Conservation (phyloP, 2,113 vertebrate species). For the Rhinopomastus cyanomelas region DNA sequence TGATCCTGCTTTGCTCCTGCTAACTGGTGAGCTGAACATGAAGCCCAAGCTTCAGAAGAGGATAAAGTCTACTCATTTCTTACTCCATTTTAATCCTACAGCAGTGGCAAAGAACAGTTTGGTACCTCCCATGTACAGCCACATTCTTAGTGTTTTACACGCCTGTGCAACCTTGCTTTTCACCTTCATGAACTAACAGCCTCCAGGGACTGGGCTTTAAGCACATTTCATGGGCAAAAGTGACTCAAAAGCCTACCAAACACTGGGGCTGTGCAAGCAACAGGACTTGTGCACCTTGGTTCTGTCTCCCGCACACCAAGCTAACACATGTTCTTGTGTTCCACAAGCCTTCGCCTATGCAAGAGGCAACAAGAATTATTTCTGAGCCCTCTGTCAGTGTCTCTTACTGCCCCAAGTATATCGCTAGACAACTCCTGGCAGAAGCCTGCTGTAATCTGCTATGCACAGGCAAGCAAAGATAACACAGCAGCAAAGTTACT, state of each 20-base stretch:
- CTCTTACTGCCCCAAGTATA: neutral
- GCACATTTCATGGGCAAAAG: neutral
- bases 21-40: neutral
- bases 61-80: neutral
- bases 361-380: neutral
- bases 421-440: neutral
- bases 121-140: neutral
- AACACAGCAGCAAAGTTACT: neutral
- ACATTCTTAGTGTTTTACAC: neutral
- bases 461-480: neutral
- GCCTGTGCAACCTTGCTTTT: rapidly evolving
- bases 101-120: neutral
- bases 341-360: neutral
- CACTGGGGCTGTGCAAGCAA: neutral
- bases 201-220: neutral
- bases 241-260: neutral
- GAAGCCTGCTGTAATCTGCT: neutral
- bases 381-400: neutral
- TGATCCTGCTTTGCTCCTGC: neutral
- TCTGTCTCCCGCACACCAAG: neutral
- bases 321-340: rapidly evolving
- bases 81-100: neutral
- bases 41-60: neutral
- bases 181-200: neutral
- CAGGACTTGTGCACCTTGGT: neutral